Conservation (phyloP, 2,113 vertebrate species). For the Charadrius vociferus region DNA sequence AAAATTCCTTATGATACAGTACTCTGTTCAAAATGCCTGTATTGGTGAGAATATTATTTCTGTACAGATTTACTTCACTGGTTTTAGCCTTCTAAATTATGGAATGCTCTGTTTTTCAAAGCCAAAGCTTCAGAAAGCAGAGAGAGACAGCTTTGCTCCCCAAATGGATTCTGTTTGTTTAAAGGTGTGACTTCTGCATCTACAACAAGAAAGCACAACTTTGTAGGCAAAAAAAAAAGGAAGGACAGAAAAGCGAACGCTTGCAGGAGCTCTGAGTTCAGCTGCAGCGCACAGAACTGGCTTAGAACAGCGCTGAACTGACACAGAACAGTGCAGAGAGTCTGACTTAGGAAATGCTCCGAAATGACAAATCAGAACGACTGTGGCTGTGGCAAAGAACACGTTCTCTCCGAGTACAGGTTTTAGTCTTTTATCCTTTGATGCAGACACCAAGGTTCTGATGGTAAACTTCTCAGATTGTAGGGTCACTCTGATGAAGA, state of each 20-base stretch:
- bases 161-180: background rate
- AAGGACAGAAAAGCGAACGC: background rate
- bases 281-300: background rate
- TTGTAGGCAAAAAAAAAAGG: background rate
- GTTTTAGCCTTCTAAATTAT: background rate
- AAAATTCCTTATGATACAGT: too few relatives aligned
- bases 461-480: background rate
- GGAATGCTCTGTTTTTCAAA: background rate
- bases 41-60: too few relatives aligned
- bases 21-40: too few relatives aligned
- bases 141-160: background rate
- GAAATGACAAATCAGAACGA: background rate
- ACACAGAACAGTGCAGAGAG: too few relatives aligned
- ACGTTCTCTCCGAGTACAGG: accelerated
- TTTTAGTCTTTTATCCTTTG: background rate
- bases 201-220: background rate
- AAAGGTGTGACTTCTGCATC: background rate
- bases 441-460: background rate
- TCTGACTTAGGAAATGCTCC: background rate
- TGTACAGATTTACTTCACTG: background rate
- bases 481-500: background rate
- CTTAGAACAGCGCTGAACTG: too few relatives aligned
- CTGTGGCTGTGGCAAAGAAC: background rate
- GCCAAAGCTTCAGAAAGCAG: background rate
- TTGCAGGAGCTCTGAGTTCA: background rate